Percentiles rank a stretch among this genome's conserved stretches.
phyloP scores from a whole-genome alignment of 1,140 invertebrate species.

The Babylonia areolata region DNA sequence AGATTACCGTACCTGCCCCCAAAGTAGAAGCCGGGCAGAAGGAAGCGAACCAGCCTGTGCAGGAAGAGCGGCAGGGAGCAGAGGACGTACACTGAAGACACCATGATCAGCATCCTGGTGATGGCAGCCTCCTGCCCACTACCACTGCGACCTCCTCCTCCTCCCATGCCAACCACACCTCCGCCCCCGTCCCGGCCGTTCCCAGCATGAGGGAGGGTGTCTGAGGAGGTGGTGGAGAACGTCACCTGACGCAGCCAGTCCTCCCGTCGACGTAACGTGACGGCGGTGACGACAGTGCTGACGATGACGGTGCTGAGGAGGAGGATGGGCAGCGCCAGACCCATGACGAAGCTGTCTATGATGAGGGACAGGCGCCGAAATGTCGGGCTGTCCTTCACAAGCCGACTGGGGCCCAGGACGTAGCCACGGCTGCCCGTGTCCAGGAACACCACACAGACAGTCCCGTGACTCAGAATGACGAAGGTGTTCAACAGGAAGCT shows the following conservation, averaged over 20 bases:
- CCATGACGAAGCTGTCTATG: background rate
- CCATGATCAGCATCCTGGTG: conserved; percentile 1
- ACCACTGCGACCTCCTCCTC: background rate
- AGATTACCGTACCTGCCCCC: background rate
- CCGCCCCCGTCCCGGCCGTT: background rate
- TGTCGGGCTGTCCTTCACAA: background rate
- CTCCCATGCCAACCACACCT: background rate
- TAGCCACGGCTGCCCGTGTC: background rate
- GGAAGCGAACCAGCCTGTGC: background rate
- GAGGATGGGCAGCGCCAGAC: background rate
- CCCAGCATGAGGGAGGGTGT: background rate
- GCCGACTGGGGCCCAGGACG: background rate
- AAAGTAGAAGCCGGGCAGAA: background rate
- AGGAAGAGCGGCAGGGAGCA: background rate
- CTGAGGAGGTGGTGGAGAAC: background rate
- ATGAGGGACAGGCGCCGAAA: background rate
- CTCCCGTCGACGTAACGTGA: background rate
- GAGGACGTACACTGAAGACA: background rate
- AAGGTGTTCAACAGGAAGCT: background rate
- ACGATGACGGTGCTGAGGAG: background rate
- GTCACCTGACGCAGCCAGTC: conserved; percentile 1
- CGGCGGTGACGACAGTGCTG: background rate
- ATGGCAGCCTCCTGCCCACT: background rate
- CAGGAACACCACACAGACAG: background rate
- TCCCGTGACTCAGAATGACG: background rate